Conservation (phyloP, 2,888 invertebrate genomes). For the Dolichopus griseipennis region DNA sequence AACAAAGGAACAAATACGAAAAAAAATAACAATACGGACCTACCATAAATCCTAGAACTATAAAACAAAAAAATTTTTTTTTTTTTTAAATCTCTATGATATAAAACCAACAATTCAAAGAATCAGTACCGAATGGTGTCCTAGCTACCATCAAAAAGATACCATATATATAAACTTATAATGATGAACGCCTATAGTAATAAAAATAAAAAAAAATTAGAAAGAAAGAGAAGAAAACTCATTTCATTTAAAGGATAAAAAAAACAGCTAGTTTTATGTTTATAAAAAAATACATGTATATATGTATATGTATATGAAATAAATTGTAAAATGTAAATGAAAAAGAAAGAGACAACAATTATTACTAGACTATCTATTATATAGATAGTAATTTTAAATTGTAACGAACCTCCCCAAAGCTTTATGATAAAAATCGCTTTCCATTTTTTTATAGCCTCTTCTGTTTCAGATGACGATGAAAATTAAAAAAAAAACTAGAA, state of each 20-base stretch:
- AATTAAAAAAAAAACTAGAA: background rate
- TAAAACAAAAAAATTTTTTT: too few species aligned
- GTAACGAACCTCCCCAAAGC: background rate
- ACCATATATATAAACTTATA: background rate
- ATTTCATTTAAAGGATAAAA: conserved; percentile 1
- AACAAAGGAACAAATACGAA: too few species aligned
- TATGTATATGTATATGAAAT: too few species aligned
- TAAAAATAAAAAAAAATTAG: too few species aligned
- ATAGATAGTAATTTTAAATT: background rate
- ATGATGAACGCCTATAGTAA: background rate
- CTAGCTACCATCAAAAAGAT: too few species aligned
- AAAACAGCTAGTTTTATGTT: background rate
- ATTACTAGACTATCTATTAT: too few species aligned
- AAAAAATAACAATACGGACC: too few species aligned
- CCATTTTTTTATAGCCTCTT: background rate
- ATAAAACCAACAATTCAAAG: too few species aligned
- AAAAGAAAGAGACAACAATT: background rate
- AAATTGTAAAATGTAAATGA: background rate
- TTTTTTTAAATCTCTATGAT: too few species aligned
- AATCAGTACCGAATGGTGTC: too few species aligned
- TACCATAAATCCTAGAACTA: too few species aligned
- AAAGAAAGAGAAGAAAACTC: background rate
- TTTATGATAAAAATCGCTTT: background rate
- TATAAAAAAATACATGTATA: background rate
- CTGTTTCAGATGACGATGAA: background rate